Percentiles rank a stretch among this genome's conserved stretches.
These are phyloP conservation scores for Herpetotheres cachinnans DNA, from an alignment of 2,113 vertebrate species.

Conservation along the genomic window DNA sequence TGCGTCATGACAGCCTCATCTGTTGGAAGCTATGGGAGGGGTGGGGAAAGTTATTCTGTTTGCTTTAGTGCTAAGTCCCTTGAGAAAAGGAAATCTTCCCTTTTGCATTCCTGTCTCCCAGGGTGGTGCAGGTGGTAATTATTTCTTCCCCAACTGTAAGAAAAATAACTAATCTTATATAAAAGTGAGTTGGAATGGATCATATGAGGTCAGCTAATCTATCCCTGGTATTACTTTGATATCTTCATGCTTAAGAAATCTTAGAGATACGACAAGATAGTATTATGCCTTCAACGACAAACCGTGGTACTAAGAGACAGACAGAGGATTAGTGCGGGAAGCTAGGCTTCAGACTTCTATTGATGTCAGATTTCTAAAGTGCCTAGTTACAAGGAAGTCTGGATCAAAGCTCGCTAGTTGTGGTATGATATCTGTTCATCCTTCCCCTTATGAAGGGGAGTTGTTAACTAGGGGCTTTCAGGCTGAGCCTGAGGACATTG, in stretches of 20 bases:
- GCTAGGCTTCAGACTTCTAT: background rate
- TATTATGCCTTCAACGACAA: background rate
- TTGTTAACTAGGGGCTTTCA: background rate
- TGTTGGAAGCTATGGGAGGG: background rate
- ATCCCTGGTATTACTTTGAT: background rate
- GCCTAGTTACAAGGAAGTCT: background rate
- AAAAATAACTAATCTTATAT: background rate
- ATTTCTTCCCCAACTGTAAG: background rate
- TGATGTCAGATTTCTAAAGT: background rate
- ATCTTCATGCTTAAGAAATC: background rate
- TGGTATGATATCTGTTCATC: background rate
- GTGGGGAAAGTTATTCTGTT: background rate
- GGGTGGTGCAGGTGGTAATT: background rate
- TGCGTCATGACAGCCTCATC: background rate
- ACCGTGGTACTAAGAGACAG: background rate
- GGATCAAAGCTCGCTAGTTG: background rate
- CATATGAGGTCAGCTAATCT: background rate
- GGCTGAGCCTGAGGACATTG: background rate
- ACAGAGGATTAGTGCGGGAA: background rate
- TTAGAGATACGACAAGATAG: background rate
- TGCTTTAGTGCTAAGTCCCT: background rate
- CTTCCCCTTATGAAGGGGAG: background rate
- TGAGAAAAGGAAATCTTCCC: background rate
- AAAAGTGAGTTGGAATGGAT: background rate
- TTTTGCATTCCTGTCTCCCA: background rate